These are phyloP conservation scores for Acronicta psi DNA, from an alignment of 2,888 invertebrate genomes.

Conservation along the genomic window DNA sequence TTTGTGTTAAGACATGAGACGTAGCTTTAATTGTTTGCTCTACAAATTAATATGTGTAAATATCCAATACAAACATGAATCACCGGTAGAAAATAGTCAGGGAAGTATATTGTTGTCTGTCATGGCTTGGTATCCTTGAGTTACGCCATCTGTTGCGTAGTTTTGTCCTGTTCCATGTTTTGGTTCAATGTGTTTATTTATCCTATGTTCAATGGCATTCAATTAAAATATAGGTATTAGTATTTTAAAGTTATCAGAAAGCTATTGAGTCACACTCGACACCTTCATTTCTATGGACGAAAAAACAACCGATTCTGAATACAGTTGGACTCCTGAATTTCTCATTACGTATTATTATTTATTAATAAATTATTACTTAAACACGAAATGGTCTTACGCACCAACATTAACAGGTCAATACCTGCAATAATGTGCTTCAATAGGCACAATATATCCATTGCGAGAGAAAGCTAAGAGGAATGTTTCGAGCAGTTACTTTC, in stretches of 20 bases:
- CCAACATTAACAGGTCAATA: conserved; percentile 44
- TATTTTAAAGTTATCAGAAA: conserved; percentile 5
- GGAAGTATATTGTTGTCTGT: conserved; percentile 47
- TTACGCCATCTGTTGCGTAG: conserved; percentile 53
- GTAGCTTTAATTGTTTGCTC: conserved; percentile 28
- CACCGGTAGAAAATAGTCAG: conserved; percentile 37
- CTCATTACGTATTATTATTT: conserved; percentile 22
- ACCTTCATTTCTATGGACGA: too few species aligned
- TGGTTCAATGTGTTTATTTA: background rate
- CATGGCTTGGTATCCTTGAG: conserved; percentile 56
- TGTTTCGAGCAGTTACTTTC: conserved; percentile 73
- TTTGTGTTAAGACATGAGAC: conserved; percentile 24
- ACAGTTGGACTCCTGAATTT: conserved; percentile 10
- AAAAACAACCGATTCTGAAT: too few species aligned
- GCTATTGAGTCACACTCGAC: background rate
- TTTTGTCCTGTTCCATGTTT: conserved; percentile 40
- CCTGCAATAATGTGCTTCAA: too few species aligned
- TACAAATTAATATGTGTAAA: conserved; percentile 21
- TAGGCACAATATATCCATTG: conserved; percentile 57
- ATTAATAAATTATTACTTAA: conserved; percentile 44
- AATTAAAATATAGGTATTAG: too few species aligned
- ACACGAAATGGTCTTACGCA: conserved; percentile 59
- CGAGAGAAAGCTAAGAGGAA: conserved; percentile 75
- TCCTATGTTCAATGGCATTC: too few species aligned
- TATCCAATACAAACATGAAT: conserved; percentile 44